Percentiles rank a stretch among this genome's conserved stretches.
Conservation (phyloP, 1,140 invertebrate species). For the Goniozus legneri region DNA sequence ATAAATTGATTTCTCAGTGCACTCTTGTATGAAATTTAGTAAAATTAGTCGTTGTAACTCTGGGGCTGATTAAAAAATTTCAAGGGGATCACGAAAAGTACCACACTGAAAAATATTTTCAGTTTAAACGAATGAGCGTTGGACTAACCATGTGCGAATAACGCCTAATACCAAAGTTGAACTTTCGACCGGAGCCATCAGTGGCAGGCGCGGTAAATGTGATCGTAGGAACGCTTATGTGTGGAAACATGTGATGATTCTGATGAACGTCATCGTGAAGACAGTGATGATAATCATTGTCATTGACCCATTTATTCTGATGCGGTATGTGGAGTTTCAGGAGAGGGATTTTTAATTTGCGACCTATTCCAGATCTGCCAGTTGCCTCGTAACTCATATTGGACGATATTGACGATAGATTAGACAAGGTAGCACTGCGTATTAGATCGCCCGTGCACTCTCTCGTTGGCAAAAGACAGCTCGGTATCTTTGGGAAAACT, state of each 20-base stretch:
- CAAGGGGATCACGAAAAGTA: no score
- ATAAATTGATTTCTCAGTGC: no score
- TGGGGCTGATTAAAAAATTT: no score
- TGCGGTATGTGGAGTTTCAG: conserved; percentile 51
- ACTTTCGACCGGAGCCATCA: conserved; percentile 49
- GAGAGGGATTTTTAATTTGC: conserved; percentile 40
- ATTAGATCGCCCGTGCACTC: not conserved
- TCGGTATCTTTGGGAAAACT: conserved; percentile 30
- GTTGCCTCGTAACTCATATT: conserved; percentile 9
- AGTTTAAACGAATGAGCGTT: conserved; percentile 14
- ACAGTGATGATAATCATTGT: conserved; percentile 7
- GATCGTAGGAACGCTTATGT: conserved; percentile 56
- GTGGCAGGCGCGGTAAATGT: conserved; percentile 48
- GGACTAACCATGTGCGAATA: conserved; percentile 58
- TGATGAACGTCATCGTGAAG: conserved; percentile 27
- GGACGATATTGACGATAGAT: conserved; percentile 15
- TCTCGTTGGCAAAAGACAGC: conserved; percentile 16
- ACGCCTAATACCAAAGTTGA: conserved; percentile 56
- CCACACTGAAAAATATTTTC: no score
- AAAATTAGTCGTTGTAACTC: no score
- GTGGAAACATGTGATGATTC: conserved; percentile 36
- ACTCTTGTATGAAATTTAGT: no score
- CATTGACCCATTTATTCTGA: conserved; percentile 10
- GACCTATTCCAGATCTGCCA: conserved; percentile 7
- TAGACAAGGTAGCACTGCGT: conserved; percentile 22